Evolutionary conservation across 2,113 vertebrate species (phyloP).

Genomic region (Meleagris gallopavo): DNA sequence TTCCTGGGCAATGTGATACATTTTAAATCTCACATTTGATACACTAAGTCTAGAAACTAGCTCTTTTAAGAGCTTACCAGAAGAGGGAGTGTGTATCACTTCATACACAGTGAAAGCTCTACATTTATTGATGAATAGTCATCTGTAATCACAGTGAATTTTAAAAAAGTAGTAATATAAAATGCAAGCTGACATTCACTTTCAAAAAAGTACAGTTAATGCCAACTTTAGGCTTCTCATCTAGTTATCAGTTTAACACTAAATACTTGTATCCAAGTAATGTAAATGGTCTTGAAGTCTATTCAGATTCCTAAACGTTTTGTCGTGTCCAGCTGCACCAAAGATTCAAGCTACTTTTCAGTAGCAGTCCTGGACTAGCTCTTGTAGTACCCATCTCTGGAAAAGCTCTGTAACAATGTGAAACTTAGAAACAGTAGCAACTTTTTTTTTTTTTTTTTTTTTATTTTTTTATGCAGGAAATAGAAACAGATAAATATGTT

Average conservation of each 20-base stretch:
- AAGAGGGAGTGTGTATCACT: conserved; percentile 62
- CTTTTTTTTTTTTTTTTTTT: background rate
- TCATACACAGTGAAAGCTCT: background rate
- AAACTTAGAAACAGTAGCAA: background rate
- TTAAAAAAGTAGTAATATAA: background rate
- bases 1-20: background rate
- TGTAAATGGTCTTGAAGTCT: background rate
- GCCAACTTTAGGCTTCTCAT: background rate
- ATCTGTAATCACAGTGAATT: background rate
- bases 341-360: background rate
- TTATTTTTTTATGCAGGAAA: background rate
- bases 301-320: background rate
- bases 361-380: background rate
- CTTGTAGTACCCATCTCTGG: background rate
- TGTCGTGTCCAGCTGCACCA: background rate
- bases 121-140: background rate
- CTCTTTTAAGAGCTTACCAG: conserved; percentile 58
- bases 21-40: background rate
- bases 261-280: background rate
- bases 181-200: background rate
- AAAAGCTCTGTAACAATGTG: background rate
- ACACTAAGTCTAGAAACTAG: background rate
- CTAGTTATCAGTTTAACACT: background rate
- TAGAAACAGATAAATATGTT: background rate
- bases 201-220: background rate